Conservation (phyloP, 2,888 invertebrate species). For the Sphinx pinastri region DNA sequence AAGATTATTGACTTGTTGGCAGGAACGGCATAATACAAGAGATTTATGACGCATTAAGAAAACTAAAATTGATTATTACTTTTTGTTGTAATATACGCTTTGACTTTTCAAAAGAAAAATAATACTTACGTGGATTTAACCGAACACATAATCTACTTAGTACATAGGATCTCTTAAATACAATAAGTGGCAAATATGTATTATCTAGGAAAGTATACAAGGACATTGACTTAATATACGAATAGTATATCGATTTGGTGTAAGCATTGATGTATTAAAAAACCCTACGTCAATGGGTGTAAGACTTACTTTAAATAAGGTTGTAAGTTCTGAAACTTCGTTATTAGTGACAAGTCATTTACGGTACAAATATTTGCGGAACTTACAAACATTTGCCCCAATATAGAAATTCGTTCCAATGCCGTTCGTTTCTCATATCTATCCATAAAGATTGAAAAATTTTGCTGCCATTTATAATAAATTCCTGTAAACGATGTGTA, state of each 20-base stretch:
- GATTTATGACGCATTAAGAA: not conserved
- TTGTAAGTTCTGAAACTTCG: not conserved
- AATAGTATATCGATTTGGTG: slow-evolving; percentile 31
- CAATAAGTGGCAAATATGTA: not conserved
- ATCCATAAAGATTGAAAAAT: not conserved
- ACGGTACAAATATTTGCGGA: too few relatives aligned
- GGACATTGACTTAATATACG: slow-evolving; percentile 30
- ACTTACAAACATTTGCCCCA: not conserved
- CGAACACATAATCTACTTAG: not conserved
- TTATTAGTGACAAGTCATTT: not conserved
- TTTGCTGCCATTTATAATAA: not conserved
- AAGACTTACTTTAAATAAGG: not conserved
- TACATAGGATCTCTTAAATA: not conserved
- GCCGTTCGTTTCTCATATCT: not conserved
- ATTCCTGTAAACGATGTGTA: not conserved
- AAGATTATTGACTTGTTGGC: not conserved
- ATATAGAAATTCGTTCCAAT: not conserved
- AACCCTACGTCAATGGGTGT: too few relatives aligned
- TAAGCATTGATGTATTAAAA: too few relatives aligned
- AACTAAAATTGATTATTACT: not conserved
- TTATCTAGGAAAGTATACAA: not conserved
- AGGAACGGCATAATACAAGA: not conserved
- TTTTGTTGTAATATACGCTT: not conserved
- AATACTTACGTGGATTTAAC: not conserved
- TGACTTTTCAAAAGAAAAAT: not conserved